These are phyloP conservation scores for Coregonus suidteri DNA, from an alignment of 2,797 vertebrate species.

Conservation along the genomic window DNA sequence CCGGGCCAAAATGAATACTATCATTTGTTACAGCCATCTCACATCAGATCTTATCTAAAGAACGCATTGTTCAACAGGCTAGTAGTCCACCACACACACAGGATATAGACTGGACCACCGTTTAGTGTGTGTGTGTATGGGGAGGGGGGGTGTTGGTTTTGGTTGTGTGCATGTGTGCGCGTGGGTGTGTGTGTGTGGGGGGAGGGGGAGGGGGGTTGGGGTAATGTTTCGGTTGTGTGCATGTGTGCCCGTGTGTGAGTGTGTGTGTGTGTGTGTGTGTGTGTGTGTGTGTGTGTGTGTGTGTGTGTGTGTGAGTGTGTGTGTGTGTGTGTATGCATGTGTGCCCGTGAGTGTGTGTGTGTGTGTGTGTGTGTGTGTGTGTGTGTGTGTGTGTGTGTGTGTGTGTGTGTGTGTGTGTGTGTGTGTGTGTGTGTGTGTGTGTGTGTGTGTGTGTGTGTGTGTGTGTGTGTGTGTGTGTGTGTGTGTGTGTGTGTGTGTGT, in stretches of 20 bases:
- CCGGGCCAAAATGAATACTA: slow-evolving; percentile 65
- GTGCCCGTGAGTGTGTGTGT: too few species aligned
- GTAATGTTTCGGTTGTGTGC: background rate
- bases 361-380: slow-evolving; percentile 4
- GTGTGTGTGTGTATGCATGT: background rate
- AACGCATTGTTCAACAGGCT: slow-evolving; percentile 73
- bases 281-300: too few species aligned
- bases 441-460: background rate
- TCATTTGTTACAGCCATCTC: slow-evolving; percentile 59
- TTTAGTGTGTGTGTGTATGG: slow-evolving; percentile 9
- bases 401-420: background rate
- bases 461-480: slow-evolving; percentile 9
- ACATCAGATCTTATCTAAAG: slow-evolving; percentile 74
- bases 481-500: background rate
- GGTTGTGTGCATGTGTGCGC: background rate
- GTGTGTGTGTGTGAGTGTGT: too few species aligned
- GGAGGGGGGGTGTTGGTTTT: slow-evolving; percentile 1
- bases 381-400: slow-evolving; percentile 1
- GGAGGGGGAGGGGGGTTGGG: background rate
- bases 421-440: background rate
- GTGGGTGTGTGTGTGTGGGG: slow-evolving; percentile 12
- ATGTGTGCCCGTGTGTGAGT: background rate
- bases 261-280: slow-evolving; percentile 9
- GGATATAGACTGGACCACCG: slow-evolving; percentile 59
- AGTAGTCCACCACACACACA: slow-evolving; percentile 52